Conservation (phyloP, 2,797 vertebrate species). For the Selene dorsalis region DNA sequence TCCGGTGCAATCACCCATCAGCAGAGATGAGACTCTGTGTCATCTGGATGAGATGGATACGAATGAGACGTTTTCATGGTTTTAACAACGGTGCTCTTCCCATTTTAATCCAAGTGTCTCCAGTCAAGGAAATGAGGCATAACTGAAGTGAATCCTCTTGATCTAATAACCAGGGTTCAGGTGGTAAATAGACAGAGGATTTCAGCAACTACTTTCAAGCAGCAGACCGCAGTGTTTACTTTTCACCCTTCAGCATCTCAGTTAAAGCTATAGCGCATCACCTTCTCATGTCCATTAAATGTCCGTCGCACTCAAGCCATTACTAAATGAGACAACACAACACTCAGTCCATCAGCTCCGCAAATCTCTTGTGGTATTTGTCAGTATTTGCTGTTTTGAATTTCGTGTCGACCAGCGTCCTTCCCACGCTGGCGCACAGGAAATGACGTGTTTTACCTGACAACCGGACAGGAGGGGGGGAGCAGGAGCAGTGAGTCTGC, state of each 20-base stretch:
- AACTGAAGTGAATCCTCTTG: slow-evolving; percentile 10
- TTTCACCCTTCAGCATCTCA: background rate
- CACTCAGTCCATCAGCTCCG: too few species aligned
- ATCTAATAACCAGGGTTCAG: background rate
- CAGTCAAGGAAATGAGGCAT: slow-evolving; percentile 14
- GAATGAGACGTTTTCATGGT: slow-evolving; percentile 16
- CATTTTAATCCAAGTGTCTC: background rate
- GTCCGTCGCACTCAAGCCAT: too few species aligned
- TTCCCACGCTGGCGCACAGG: too few species aligned
- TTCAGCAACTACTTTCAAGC: background rate
- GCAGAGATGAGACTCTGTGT: slow-evolving; percentile 18
- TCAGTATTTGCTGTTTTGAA: too few species aligned
- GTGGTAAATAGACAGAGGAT: background rate
- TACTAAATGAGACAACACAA: too few species aligned
- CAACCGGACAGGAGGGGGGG: too few species aligned
- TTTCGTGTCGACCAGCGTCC: too few species aligned
- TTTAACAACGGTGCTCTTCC: slow-evolving; percentile 2
- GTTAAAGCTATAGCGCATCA: too few species aligned
- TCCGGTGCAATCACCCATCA: slow-evolving; percentile 24
- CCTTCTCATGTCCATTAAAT: too few species aligned
- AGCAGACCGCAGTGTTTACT: background rate
- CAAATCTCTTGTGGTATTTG: too few species aligned
- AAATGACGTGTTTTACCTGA: too few species aligned
- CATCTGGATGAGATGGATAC: slow-evolving; percentile 22
- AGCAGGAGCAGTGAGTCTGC: too few species aligned